phyloP scores from a whole-genome alignment of 2,113 vertebrate species.

The Castor canadensis region DNA sequence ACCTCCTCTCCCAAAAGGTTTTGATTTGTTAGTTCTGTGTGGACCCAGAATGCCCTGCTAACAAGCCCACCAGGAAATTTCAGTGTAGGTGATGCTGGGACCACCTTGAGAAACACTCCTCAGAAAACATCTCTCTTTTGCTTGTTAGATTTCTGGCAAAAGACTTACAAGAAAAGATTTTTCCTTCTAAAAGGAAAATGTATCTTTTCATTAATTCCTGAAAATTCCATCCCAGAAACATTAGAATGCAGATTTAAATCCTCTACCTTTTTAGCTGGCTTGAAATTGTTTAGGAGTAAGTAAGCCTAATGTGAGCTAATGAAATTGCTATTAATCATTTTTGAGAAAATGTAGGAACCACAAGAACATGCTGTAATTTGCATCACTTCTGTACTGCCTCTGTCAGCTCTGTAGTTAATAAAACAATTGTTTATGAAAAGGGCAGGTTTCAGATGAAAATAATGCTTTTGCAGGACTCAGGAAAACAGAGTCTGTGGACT shows the following conservation, averaged over 20 bases:
- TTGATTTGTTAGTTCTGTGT: not conserved
- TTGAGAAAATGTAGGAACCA: constrained; percentile 80
- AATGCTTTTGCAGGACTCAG: constrained; percentile 80
- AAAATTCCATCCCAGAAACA: constrained; percentile 73
- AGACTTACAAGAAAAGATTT: constrained; percentile 68
- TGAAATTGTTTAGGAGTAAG: constrained; percentile 66
- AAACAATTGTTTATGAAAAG: constrained; percentile 79
- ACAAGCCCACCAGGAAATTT: not conserved
- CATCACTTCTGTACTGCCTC: constrained; percentile 76
- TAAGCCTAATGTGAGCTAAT: constrained; percentile 81
- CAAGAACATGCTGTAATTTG: constrained; percentile 80
- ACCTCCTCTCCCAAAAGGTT: not conserved
- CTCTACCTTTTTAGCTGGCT: constrained; percentile 65
- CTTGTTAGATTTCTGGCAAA: constrained; percentile 57
- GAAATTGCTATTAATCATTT: constrained; percentile 84
- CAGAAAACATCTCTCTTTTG: not conserved
- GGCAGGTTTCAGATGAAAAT: constrained; percentile 81
- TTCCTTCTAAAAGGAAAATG: constrained; percentile 52
- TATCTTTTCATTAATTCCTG: constrained; percentile 73
- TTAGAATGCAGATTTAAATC: constrained; percentile 65
- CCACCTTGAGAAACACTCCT: not conserved
- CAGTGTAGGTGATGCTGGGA: not conserved
- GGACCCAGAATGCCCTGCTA: not conserved
- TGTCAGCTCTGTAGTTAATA: constrained; percentile 76
- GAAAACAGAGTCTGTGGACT: constrained; percentile 81